phyloP scores from a whole-genome alignment of 2,888 invertebrate genomes.

The Slavum lentiscoides region DNA sequence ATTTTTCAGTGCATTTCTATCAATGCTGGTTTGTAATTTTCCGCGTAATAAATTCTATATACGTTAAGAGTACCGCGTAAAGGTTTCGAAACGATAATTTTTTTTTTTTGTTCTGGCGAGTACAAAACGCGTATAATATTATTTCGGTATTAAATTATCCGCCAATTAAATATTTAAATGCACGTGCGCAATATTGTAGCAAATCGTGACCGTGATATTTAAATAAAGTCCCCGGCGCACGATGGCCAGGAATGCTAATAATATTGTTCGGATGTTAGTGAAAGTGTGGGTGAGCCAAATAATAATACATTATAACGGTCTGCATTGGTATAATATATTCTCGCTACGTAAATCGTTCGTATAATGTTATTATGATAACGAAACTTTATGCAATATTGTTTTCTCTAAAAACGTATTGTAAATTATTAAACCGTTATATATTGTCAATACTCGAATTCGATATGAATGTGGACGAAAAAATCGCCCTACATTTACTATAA shows the following conservation, averaged over 20 bases:
- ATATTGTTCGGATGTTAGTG: constrained; percentile 33
- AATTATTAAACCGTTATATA: too few species aligned
- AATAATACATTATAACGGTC: not conserved
- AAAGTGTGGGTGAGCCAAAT: constrained; percentile 46
- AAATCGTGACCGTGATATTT: constrained; percentile 41
- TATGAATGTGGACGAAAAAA: too few species aligned
- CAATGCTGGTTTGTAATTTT: not conserved
- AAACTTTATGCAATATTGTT: not conserved
- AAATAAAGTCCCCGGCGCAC: constrained; percentile 17
- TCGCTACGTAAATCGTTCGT: constrained; percentile 15
- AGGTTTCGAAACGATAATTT: not conserved
- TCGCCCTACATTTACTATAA: not conserved
- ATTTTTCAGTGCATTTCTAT: not conserved
- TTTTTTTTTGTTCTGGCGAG: too few species aligned
- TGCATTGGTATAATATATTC: constrained; percentile 27
- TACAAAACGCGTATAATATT: not conserved
- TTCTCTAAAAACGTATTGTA: not conserved
- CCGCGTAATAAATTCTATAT: too few species aligned
- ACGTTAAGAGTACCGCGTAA: too few species aligned
- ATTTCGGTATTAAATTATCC: constrained; percentile 13
- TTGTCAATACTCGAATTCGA: too few species aligned
- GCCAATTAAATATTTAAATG: not conserved
- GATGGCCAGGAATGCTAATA: constrained; percentile 18
- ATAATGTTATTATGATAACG: constrained; percentile 14
- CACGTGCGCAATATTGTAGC: not conserved